These are phyloP conservation scores for Thalassophryne amazonica DNA, from an alignment of 2,797 vertebrate species.

Conservation along the genomic window DNA sequence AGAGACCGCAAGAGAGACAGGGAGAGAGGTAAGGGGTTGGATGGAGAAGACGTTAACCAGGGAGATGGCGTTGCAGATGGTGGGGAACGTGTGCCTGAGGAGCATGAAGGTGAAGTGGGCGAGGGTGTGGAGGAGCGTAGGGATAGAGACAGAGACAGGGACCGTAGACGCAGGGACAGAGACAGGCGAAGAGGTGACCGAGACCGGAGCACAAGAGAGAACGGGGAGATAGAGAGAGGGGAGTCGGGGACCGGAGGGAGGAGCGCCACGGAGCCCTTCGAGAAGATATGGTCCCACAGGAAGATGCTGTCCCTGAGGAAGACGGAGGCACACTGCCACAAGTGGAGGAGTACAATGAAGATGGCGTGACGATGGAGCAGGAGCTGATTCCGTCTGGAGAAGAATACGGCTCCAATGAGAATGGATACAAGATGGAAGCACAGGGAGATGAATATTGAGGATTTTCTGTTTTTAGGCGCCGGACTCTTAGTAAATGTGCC, in stretches of 20 bases:
- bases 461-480: too few species aligned
- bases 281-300: slow-evolving; percentile 64
- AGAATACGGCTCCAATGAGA: slow-evolving; percentile 83
- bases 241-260: slow-evolving; percentile 76
- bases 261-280: slow-evolving; percentile 70
- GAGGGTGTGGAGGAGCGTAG: slow-evolving; percentile 76
- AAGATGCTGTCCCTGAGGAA: slow-evolving; percentile 65
- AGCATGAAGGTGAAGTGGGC: slow-evolving; percentile 76
- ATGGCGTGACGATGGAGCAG: slow-evolving; percentile 82
- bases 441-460: slow-evolving; percentile 80
- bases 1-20: slow-evolving; percentile 79
- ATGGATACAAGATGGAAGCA: slow-evolving; percentile 84
- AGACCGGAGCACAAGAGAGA: slow-evolving; percentile 86
- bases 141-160: slow-evolving; percentile 77
- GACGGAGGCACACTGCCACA: slow-evolving; percentile 53
- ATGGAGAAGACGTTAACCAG: slow-evolving; percentile 61
- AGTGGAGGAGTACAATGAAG: slow-evolving; percentile 81
- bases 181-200: slow-evolving; percentile 80
- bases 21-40: slow-evolving; percentile 80
- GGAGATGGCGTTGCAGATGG: slow-evolving; percentile 53
- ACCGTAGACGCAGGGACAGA: slow-evolving; percentile 80
- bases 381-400: slow-evolving; percentile 83
- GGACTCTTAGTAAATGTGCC: too few species aligned
- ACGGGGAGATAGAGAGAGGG: slow-evolving; percentile 78
- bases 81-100: slow-evolving; percentile 53